A percentile compares a stretch with the other conserved stretches of the same genome.
Evolutionary conservation across 2,888 invertebrate species (phyloP).

Genomic region (Cancer borealis): DNA sequence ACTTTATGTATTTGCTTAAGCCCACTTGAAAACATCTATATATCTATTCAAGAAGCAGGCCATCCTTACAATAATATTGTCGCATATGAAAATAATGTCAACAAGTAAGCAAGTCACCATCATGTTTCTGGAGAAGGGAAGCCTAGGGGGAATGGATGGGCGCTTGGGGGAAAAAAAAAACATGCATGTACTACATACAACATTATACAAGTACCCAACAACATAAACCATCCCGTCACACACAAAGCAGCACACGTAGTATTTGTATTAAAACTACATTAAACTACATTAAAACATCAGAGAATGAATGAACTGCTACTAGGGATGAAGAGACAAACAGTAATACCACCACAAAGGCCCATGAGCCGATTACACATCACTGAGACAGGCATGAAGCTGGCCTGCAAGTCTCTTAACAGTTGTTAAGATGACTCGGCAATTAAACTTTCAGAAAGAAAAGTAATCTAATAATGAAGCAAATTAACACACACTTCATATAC

Average conservation of each 20-base stretch:
- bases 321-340: not conserved
- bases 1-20: not conserved
- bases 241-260: not conserved
- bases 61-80: not conserved
- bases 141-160: not conserved
- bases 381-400: not conserved
- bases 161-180: not conserved
- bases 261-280: not conserved
- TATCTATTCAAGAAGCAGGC: not conserved
- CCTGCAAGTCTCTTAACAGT: not conserved
- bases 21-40: not conserved
- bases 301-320: not conserved
- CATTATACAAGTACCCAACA: not conserved
- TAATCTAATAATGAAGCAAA: not conserved
- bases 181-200: not conserved
- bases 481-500: not conserved
- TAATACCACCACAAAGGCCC: not conserved
- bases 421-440: not conserved
- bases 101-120: not conserved
- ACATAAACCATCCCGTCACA: not conserved
- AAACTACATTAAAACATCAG: not conserved
- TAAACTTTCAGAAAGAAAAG: not conserved
- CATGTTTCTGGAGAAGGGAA: not conserved
- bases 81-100: not conserved
- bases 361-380: not conserved